Conservation (phyloP, 53 echinoderm and acorn worm genomes). For the Holothuria scabra region DNA sequence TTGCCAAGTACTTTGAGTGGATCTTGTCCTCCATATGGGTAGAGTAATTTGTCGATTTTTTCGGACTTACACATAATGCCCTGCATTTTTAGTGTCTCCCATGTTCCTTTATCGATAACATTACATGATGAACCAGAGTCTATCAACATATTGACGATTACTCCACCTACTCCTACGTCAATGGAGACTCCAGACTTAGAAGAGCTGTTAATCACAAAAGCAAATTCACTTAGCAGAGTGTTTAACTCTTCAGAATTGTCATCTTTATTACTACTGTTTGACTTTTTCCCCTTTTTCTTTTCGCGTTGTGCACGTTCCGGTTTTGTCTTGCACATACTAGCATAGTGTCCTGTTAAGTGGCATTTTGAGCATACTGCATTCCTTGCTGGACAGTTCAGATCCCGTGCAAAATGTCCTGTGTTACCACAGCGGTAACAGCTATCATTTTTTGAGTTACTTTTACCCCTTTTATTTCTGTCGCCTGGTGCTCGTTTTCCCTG, state of each 20-base stretch:
- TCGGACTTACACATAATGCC: neutral
- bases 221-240: too few species aligned
- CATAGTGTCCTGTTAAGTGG: conserved; percentile 46
- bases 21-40: conserved; percentile 24
- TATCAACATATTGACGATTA: conserved; percentile 44
- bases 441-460: neutral
- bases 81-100: conserved; percentile 1
- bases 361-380: conserved; percentile 61
- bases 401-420: conserved; percentile 65
- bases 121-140: conserved; percentile 61
- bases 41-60: neutral
- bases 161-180: conserved; percentile 24
- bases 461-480: neutral
- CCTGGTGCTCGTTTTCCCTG: conserved; percentile 35
- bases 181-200: neutral
- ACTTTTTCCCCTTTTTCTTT: neutral
- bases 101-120: conserved; percentile 32
- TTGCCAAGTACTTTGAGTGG: conserved; percentile 17
- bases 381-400: conserved; percentile 54
- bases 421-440: too few species aligned
- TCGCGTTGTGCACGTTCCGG: neutral
- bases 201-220: too few species aligned
- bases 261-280: too few species aligned
- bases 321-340: conserved; percentile 54
- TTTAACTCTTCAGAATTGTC: too few species aligned